phyloP scores from a whole-genome alignment of 2,113 vertebrate species.

The Dendrocopos noguchii region DNA sequence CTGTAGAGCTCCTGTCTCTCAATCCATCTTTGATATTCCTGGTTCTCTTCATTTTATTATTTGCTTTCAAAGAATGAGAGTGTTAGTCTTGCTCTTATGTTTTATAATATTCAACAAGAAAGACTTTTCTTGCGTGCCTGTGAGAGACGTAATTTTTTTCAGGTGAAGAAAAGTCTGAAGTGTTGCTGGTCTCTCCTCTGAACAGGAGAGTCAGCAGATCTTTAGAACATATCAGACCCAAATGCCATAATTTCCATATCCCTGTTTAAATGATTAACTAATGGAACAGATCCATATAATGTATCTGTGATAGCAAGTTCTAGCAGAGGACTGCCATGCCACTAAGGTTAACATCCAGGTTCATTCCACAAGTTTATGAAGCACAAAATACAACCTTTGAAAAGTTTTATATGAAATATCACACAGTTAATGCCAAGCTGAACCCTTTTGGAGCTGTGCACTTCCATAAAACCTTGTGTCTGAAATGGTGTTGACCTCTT shows the following conservation, averaged over 20 bases:
- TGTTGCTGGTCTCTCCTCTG: constrained; percentile 22
- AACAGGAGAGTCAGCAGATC: constrained; percentile 53
- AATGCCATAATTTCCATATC: constrained; percentile 61
- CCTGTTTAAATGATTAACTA: constrained; percentile 67
- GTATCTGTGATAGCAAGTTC: constrained; percentile 18
- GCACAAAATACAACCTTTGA: constrained; percentile 65
- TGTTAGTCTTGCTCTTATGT: not conserved
- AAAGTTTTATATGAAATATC: constrained; percentile 61
- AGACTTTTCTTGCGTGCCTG: not conserved
- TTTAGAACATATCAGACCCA: not conserved
- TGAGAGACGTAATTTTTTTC: not conserved
- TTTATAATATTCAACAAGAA: not conserved
- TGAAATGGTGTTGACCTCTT: constrained; percentile 25
- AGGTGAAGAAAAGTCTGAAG: constrained; percentile 14
- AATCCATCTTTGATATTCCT: not conserved
- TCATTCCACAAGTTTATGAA: constrained; percentile 70
- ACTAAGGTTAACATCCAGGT: constrained; percentile 56
- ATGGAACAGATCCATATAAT: constrained; percentile 61
- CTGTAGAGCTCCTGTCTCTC: not conserved
- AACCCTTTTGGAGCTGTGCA: constrained; percentile 8
- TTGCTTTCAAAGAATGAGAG: not conserved
- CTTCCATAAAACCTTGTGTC: constrained; percentile 31
- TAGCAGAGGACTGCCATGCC: not conserved
- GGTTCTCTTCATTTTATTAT: not conserved
- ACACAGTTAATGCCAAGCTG: constrained; percentile 48